Evolutionary conservation across 1,140 invertebrate genomes (phyloP).

Genomic region (Micrasema minimum): DNA sequence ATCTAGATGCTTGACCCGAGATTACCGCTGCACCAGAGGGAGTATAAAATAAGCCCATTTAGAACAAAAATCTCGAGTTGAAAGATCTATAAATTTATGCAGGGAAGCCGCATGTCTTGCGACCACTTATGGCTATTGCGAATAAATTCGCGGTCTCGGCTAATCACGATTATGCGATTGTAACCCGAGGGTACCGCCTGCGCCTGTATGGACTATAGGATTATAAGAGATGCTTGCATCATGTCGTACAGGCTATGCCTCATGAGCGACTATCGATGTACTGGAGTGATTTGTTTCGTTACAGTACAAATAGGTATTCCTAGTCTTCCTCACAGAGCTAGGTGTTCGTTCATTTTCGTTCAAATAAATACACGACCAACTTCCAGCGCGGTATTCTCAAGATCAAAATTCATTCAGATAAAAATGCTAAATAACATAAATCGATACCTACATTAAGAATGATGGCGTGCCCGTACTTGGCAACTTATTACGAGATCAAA

Average conservation of each 20-base stretch:
- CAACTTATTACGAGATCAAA: conserved; percentile 42
- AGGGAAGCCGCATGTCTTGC: conserved; percentile 18
- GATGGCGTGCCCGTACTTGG: conserved; percentile 4
- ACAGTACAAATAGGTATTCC: too few species aligned
- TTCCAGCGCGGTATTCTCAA: neutral
- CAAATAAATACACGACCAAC: conserved; percentile 5
- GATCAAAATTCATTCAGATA: conserved; percentile 4
- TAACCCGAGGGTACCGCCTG: conserved; percentile 25
- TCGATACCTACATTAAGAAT: neutral
- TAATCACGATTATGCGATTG: conserved; percentile 44
- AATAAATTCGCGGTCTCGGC: conserved; percentile 29
- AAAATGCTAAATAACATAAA: conserved; percentile 20
- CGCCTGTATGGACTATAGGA: neutral
- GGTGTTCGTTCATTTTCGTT: conserved; percentile 7
- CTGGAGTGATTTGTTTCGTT: too few species aligned
- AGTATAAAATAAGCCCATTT: conserved; percentile 37
- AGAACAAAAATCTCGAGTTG: conserved; percentile 27
- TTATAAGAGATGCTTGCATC: neutral
- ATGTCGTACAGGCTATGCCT: neutral
- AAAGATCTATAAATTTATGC: conserved; percentile 43
- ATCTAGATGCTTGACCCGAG: conserved; percentile 14
- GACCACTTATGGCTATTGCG: conserved; percentile 30
- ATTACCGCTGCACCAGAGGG: conserved; percentile 6
- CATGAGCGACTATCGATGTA: too few species aligned
- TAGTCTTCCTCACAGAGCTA: too few species aligned